Evolutionary conservation across 2,113 vertebrate species (phyloP), one percentile per base, ranked within the genome.

Genomic region (Vombatus ursinus): DNA sequence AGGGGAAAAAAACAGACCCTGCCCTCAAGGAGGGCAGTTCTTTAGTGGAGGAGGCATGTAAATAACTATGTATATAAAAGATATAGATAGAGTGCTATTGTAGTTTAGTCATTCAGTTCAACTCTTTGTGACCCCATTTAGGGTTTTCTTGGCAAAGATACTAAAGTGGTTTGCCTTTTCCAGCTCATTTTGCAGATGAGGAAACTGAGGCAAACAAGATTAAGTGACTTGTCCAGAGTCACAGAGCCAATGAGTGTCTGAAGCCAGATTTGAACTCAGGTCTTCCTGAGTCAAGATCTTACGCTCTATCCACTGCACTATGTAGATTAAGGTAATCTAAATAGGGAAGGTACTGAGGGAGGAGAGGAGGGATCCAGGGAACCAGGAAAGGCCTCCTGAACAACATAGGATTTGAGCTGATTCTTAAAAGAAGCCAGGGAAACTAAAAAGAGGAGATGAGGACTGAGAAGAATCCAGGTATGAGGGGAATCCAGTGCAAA

Each of bases 11-110:
- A 8, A 14, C 44, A 7, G 2, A 1, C 92, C 61, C 25, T n/a
- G 51, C 1, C 28, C 44, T 0, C 0, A 1, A 0, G 57, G n/a
- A 0, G 50, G 51, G 51, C 2, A 52, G 51, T 52, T 52, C n/a
- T 37, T 28, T 16, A n/a, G 14, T 0, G 11, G 28, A 28, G 28
- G 28, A 61, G 8, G 10, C 28, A 61, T 61, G 57, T 31, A 61
- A 61, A 61, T 31, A 61, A 61, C 57, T 31, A 61, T 61, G 57
- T 57, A 8, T 10, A 28, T 57, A 31, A 28, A 31, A 61, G 28
- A 61, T 61, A 61, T 31, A 61, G 0, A 25, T 0, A 3, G 7
- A 61, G 54, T 57, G 26, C 9, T 26, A 4, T 31, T 61, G 57
- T 61, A 31, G 28, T 61, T 61, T 54, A 6, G 0, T 61, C 28